Evolutionary conservation across 2,113 vertebrate species (phyloP).

Genomic region (Lepus americanus): DNA sequence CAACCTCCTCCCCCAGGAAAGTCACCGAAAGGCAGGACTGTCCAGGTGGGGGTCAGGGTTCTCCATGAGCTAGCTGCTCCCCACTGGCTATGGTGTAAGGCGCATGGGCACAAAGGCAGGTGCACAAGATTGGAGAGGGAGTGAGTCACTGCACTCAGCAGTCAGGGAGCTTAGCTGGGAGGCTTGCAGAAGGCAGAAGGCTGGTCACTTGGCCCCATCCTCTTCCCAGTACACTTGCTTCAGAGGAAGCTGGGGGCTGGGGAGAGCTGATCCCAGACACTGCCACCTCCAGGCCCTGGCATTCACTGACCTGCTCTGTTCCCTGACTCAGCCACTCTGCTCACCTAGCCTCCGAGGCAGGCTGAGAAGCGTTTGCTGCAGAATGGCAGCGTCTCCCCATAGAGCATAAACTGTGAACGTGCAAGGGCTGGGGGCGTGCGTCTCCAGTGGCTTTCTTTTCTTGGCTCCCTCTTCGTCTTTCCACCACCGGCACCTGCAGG

Average conservation of each 20-base stretch:
- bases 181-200: neutral
- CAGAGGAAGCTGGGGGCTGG: neutral
- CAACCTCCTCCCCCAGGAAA: neutral
- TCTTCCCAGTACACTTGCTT: neutral
- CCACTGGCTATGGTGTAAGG: neutral
- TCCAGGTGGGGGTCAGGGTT: neutral
- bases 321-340: neutral
- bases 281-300: neutral
- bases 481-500: neutral
- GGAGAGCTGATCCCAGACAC: neutral
- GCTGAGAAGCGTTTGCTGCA: neutral
- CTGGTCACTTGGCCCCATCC: neutral
- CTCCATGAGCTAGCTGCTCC: slow-evolving; percentile 34
- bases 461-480: slow-evolving; percentile 34
- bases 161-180: neutral
- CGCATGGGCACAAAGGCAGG: neutral
- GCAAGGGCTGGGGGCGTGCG: neutral
- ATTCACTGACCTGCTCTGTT: neutral
- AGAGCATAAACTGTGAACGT: neutral
- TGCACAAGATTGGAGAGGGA: slow-evolving; percentile 39
- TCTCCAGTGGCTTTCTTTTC: neutral
- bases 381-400: neutral
- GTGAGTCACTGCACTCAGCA: neutral
- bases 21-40: neutral
- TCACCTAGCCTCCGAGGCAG: neutral